phyloP scores from a whole-genome alignment of 1,140 invertebrate genomes.

The Lordiphosa mommai region DNA sequence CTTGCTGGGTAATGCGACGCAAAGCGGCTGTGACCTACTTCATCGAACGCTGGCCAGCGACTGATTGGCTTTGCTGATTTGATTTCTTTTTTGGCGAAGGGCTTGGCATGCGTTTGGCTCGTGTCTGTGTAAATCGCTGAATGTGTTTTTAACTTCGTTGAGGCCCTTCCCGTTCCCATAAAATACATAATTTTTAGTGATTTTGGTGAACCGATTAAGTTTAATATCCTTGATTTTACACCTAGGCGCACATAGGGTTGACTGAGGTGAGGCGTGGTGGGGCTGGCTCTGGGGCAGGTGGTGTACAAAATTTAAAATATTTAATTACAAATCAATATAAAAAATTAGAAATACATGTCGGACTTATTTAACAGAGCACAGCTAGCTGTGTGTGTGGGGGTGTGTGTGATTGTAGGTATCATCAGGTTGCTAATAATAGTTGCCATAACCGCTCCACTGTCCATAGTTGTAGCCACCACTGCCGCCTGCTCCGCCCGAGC shows the following conservation, averaged over 20 bases:
- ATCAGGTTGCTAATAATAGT: slow-evolving; percentile 54
- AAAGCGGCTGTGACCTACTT: too few species aligned
- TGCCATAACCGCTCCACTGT: slow-evolving; percentile 83
- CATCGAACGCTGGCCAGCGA: too few species aligned
- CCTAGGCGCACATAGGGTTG: neutral
- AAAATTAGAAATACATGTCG: slow-evolving; percentile 53
- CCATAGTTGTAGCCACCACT: slow-evolving; percentile 82
- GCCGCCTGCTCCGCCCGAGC: slow-evolving; percentile 82
- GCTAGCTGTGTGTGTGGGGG: slow-evolving; percentile 12
- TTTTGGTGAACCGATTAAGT: slow-evolving; percentile 44
- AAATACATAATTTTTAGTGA: slow-evolving; percentile 22
- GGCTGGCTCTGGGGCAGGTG: slow-evolving; percentile 8
- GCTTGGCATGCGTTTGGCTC: too few species aligned
- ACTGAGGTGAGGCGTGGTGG: slow-evolving; percentile 1
- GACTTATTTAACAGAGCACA: slow-evolving; percentile 48
- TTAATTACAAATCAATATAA: slow-evolving; percentile 43
- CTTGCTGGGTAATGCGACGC: too few species aligned
- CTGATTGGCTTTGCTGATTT: too few species aligned
- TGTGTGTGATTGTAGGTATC: slow-evolving; percentile 11
- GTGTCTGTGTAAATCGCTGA: too few species aligned
- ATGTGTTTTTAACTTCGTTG: too few species aligned
- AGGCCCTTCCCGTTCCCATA: too few species aligned
- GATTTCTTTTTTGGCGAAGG: too few species aligned
- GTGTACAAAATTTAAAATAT: slow-evolving; percentile 28
- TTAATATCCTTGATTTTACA: slow-evolving; percentile 35